phyloP scores from a whole-genome alignment of 2,888 invertebrate genomes.

The Macroteleia sp. region DNA sequence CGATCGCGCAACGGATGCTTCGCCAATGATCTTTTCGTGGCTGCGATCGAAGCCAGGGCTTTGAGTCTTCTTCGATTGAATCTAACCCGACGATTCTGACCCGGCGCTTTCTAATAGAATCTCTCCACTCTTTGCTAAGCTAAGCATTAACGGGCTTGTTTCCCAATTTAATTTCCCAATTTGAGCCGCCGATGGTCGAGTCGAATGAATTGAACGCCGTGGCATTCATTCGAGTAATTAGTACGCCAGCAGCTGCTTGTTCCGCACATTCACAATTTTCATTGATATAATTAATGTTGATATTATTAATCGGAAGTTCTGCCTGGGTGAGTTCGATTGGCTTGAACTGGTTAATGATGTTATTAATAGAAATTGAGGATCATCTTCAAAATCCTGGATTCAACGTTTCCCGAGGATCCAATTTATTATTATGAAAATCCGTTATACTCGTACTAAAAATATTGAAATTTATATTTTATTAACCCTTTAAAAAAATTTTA shows the following conservation, averaged over 20 bases:
- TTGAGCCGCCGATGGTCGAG: slow-evolving; percentile 48
- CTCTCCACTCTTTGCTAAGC: slow-evolving; percentile 47
- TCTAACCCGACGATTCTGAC: slow-evolving; percentile 44
- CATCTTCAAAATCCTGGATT: no score
- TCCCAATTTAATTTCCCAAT: slow-evolving; percentile 64
- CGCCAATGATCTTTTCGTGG: slow-evolving; percentile 61
- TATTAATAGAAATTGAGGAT: slow-evolving; percentile 1
- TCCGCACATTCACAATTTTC: slow-evolving; percentile 33
- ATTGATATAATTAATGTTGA: slow-evolving; percentile 35
- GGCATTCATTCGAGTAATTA: slow-evolving; percentile 59
- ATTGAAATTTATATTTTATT: no score
- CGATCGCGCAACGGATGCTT: slow-evolving; percentile 57
- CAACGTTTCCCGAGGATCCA: no score
- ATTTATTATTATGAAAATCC: no score
- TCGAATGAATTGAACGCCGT: slow-evolving; percentile 53
- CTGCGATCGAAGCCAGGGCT: slow-evolving; percentile 52
- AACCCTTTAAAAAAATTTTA: no score
- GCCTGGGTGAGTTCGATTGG: slow-evolving; percentile 13
- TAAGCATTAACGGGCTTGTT: slow-evolving; percentile 60
- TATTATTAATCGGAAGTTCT: slow-evolving; percentile 26
- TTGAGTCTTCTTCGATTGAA: slow-evolving; percentile 59
- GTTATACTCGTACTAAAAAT: no score
- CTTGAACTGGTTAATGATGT: background rate
- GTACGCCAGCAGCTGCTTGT: slow-evolving; percentile 33
- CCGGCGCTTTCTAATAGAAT: slow-evolving; percentile 57